Conservation (phyloP, 2,888 invertebrate species). For the Nomada goodeniana region DNA sequence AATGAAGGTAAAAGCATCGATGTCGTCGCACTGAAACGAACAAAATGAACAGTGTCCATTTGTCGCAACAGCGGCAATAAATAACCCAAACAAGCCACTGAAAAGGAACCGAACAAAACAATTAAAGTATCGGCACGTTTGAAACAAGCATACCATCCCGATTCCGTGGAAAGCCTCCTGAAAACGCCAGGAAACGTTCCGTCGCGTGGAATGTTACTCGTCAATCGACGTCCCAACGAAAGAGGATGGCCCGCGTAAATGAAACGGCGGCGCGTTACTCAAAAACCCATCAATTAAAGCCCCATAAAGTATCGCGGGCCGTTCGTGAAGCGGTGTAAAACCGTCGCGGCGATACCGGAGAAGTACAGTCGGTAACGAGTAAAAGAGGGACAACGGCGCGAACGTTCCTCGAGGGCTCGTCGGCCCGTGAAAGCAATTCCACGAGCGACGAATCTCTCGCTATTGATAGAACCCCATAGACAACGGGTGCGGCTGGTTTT, state of each 20-base stretch:
- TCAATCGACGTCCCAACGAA: neutral
- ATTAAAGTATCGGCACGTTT: too few species aligned
- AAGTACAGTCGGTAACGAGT: slow-evolving; percentile 28
- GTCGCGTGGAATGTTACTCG: neutral
- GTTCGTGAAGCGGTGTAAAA: slow-evolving; percentile 5
- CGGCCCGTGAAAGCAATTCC: slow-evolving; percentile 57
- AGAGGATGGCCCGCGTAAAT: slow-evolving; percentile 3
- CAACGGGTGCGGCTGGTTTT: slow-evolving; percentile 71
- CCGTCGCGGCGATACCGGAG: slow-evolving; percentile 18
- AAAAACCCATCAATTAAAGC: slow-evolving; percentile 48
- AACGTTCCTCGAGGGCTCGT: slow-evolving; percentile 56
- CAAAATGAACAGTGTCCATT: too few species aligned
- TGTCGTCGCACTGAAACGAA: too few species aligned
- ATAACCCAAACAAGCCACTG: too few species aligned
- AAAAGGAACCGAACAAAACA: too few species aligned
- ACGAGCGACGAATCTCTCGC: slow-evolving; percentile 43
- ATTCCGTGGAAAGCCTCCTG: too few species aligned
- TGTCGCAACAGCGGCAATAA: too few species aligned
- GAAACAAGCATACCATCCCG: too few species aligned
- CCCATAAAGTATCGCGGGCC: slow-evolving; percentile 16
- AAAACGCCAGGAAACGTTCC: too few species aligned
- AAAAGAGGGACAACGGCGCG: neutral
- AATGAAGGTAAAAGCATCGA: too few species aligned
- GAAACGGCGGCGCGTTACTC: slow-evolving; percentile 23
- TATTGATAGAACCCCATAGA: slow-evolving; percentile 74